Evolutionary conservation across 2,113 vertebrate species (phyloP).

Genomic region (Anguilla rostrata): DNA sequence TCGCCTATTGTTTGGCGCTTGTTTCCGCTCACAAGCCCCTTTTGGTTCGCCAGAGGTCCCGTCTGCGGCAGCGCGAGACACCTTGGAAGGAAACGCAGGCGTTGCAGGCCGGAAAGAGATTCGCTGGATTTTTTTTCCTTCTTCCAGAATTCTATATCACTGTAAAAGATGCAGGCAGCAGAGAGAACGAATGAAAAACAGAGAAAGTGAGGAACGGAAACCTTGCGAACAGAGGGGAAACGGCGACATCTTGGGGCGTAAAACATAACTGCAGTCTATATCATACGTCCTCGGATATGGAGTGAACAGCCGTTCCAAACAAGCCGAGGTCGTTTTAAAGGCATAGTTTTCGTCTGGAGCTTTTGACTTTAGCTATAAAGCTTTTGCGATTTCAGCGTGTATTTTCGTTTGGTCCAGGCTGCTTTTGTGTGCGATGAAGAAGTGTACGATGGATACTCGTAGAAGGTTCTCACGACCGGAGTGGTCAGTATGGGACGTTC

Average conservation of each 20-base stretch:
- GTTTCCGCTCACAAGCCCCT: conserved; percentile 9
- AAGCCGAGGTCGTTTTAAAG: too few relatives aligned
- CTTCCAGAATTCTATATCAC: conserved; percentile 30
- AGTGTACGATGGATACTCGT: too few relatives aligned
- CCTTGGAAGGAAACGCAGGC: conserved; percentile 67
- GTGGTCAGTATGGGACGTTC: too few relatives aligned
- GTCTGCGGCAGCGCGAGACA: conserved; percentile 46
- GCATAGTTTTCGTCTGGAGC: too few relatives aligned
- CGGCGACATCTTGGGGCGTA: conserved; percentile 52
- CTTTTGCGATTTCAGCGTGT: too few relatives aligned
- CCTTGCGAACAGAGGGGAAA: conserved; percentile 26
- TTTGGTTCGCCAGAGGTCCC: conserved; percentile 24
- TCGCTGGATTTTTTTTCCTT: conserved; percentile 45
- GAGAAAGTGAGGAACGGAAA: conserved; percentile 20
- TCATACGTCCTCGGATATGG: not conserved
- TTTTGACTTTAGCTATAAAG: too few relatives aligned
- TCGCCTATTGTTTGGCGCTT: conserved; percentile 9
- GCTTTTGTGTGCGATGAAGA: too few relatives aligned
- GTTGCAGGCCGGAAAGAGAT: conserved; percentile 76
- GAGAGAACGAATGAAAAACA: conserved; percentile 28
- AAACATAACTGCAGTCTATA: conserved; percentile 39
- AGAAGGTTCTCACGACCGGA: too few relatives aligned
- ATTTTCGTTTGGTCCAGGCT: too few relatives aligned
- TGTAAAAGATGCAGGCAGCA: conserved; percentile 40
- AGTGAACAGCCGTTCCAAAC: not conserved